Percentiles rank a stretch among this genome's conserved stretches.
These are phyloP conservation scores for Neosilurus mollespiculum DNA, from an alignment of 2,797 vertebrate genomes.

Conservation along the genomic window DNA sequence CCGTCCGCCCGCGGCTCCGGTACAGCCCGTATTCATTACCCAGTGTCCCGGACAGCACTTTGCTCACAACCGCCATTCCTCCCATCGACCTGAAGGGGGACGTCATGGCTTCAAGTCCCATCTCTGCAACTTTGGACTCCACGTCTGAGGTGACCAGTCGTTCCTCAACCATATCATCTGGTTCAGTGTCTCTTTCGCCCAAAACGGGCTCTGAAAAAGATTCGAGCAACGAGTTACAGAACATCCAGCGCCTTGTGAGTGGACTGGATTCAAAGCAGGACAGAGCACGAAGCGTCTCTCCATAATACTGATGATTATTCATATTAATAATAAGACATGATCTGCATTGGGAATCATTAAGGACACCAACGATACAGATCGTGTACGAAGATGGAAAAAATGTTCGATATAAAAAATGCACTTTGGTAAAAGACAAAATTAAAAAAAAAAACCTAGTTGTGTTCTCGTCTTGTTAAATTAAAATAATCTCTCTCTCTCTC, in stretches of 20 bases:
- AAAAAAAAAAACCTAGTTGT: slow-evolving; percentile 59
- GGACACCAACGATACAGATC: slow-evolving; percentile 26
- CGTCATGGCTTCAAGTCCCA: slow-evolving; percentile 78
- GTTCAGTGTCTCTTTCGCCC: slow-evolving; percentile 86
- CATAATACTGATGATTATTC: slow-evolving; percentile 63
- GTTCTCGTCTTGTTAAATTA: slow-evolving; percentile 70
- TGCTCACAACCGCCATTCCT: slow-evolving; percentile 70
- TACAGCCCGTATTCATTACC: slow-evolving; percentile 95
- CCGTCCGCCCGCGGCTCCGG: slow-evolving; percentile 88
- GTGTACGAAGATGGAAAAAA: slow-evolving; percentile 55
- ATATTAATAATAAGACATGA: slow-evolving; percentile 53
- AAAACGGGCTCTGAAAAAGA: slow-evolving; percentile 88
- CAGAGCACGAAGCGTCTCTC: slow-evolving; percentile 86
- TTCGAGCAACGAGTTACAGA: slow-evolving; percentile 89
- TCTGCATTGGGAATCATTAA: slow-evolving; percentile 22
- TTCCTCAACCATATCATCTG: slow-evolving; percentile 86
- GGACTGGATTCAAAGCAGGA: slow-evolving; percentile 91
- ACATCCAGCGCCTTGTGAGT: slow-evolving; percentile 95
- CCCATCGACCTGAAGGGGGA: slow-evolving; percentile 78
- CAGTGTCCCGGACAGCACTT: slow-evolving; percentile 84
- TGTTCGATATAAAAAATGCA: slow-evolving; percentile 76
- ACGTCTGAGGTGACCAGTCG: slow-evolving; percentile 91
- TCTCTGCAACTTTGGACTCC: slow-evolving; percentile 85
- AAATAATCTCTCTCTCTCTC: slow-evolving; percentile 66
- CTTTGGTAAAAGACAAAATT: slow-evolving; percentile 74